Percentiles rank a stretch among this genome's conserved stretches.
These are phyloP conservation scores for Drosophila elegans DNA, from an alignment of 1,140 invertebrate genomes.

Conservation along the genomic window DNA sequence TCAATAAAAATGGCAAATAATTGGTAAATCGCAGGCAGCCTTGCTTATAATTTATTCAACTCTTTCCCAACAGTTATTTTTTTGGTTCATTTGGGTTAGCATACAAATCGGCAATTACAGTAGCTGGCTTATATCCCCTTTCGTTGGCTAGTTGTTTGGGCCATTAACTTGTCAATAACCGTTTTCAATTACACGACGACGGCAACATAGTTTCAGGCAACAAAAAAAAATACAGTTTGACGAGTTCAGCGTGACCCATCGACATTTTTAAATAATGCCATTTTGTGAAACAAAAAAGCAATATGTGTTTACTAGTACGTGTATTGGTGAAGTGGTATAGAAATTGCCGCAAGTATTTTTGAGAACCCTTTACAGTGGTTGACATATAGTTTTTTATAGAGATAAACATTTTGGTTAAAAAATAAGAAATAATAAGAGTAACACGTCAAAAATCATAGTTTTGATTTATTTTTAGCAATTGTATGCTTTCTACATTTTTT, in stretches of 20 bases:
- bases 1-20: background rate
- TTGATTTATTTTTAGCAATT: background rate
- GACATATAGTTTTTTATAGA: too few species aligned
- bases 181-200: slow-evolving; percentile 74
- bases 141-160: slow-evolving; percentile 41
- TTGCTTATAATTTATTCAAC: slow-evolving; percentile 31
- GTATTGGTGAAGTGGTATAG: slow-evolving; percentile 31
- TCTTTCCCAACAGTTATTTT: slow-evolving; percentile 16
- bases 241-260: slow-evolving; percentile 75
- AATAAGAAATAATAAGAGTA: too few species aligned
- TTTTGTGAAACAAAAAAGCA: slow-evolving; percentile 60
- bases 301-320: slow-evolving; percentile 27
- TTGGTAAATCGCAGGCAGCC: background rate
- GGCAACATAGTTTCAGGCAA: slow-evolving; percentile 12
- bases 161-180: slow-evolving; percentile 82
- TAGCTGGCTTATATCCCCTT: slow-evolving; percentile 31
- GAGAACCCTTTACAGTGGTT: slow-evolving; percentile 29
- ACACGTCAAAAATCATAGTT: too few species aligned
- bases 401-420: too few species aligned
- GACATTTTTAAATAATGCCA: slow-evolving; percentile 79
- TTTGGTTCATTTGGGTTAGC: slow-evolving; percentile 51
- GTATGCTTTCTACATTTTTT: background rate
- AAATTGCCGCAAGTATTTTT: slow-evolving; percentile 37
- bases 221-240: slow-evolving; percentile 28
- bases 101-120: slow-evolving; percentile 79